Evolutionary conservation across 2,888 invertebrate genomes (phyloP), one percentile per base, ranked within the genome.

Genomic region (Folsomia candida): DNA sequence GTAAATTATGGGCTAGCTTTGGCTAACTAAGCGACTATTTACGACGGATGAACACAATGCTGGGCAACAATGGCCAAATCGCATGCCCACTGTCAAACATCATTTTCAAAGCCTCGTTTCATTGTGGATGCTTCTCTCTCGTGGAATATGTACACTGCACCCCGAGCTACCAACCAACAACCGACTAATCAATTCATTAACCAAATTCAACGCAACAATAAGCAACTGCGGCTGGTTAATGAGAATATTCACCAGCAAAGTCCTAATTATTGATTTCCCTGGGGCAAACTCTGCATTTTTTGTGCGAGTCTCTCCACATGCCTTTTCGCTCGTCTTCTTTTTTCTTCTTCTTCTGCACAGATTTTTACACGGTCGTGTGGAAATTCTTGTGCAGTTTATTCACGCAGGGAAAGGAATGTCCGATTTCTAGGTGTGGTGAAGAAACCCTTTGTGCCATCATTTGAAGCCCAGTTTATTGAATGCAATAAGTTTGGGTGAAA

Each of bases 171-270:
- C 54, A 20, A 54, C 18, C 22, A 54, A 54, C 54, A 54, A 54
- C 54, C 54, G 22, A 54, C 54, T 54, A 54, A 54, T 54, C 54
- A 54, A 54, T 54, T 54, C 54, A 54, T 54, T 54, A 54, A 54
- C 54, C 18, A 54, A 54, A 54, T 54, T 54, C 54, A 54, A 54
- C 20, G 20, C 54, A 54, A 54, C 54, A 54, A 54, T 54, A 54
- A 54, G 18, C 54, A 54, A 54, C 54, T n/a, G n/a, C 22, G 4
- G 54, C 54, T n/a, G 6, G 54, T 54, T 54, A 54, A 54, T 54
- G 54, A 54, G 54, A 22, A 54, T 37, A 4, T 14, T 37, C 37
- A 37, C 37, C 37, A 37, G 37, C 22, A 6, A 54, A 54, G 9
- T 54, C 54, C 18, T 54, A 54, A 54, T 54, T 54, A 54, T 54